Conservation (phyloP, 2,113 vertebrate species). For the Ochotona princeps region DNA sequence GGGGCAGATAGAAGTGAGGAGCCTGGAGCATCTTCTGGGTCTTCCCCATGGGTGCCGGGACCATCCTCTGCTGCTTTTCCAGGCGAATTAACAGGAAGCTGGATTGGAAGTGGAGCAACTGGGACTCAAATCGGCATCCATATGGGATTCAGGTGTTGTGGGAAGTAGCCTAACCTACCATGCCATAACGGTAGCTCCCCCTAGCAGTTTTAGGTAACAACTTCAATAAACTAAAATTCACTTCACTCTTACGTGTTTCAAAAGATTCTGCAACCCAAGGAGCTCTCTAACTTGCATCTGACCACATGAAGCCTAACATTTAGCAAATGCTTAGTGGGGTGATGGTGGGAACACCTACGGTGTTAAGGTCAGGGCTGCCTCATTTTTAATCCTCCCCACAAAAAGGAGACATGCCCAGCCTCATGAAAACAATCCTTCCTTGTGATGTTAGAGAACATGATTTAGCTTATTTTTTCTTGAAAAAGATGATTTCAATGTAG, state of each 20-base stretch:
- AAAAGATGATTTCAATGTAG: neutral
- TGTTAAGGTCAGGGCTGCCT: neutral
- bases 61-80: no score
- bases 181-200: no score
- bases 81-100: no score
- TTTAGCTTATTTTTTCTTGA: neutral
- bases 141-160: no score
- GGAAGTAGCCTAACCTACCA: no score
- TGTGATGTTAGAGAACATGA: neutral
- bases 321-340: neutral
- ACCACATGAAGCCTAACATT: neutral
- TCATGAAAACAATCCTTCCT: neutral
- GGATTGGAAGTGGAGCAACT: no score
- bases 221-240: neutral
- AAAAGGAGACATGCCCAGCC: neutral
- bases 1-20: no score
- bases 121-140: no score
- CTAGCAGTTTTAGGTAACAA: slow-evolving; percentile 27
- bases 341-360: neutral
- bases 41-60: no score
- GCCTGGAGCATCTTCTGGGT: no score
- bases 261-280: neutral
- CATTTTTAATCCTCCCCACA: neutral
- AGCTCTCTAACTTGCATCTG: neutral
- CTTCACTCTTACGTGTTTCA: neutral